Percentiles rank a stretch among this genome's conserved stretches.
Conservation (phyloP, 2,888 invertebrate species). For the Poecilobothrus nobilitatus region DNA sequence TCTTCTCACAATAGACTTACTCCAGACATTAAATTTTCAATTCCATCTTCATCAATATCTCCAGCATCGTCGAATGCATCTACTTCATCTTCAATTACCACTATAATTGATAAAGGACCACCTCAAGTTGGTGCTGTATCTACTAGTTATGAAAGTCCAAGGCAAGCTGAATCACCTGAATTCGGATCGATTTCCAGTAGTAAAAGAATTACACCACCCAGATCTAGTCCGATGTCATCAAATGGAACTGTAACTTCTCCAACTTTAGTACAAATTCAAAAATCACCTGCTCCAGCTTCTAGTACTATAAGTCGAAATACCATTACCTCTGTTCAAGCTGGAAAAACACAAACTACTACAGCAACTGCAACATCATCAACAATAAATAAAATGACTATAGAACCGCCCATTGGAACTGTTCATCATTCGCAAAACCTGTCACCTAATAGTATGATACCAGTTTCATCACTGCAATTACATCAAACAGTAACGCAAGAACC, state of each 20-base stretch:
- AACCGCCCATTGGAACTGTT: background rate
- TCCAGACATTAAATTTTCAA: constrained; percentile 42
- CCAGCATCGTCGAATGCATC: constrained; percentile 27
- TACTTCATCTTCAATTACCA: constrained; percentile 24
- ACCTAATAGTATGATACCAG: constrained; percentile 27
- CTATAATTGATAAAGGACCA: constrained; percentile 51
- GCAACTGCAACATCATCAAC: constrained; percentile 44
- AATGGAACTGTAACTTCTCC: constrained; percentile 28
- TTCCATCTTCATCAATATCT: constrained; percentile 33
- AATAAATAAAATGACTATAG: constrained; percentile 9
- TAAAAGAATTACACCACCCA: constrained; percentile 36
- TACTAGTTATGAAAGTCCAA: constrained; percentile 71
- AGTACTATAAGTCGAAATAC: constrained; percentile 72
- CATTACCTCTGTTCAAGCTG: constrained; percentile 67
- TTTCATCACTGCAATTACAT: constrained; percentile 33
- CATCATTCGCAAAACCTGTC: constrained; percentile 28
- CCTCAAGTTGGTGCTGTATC: constrained; percentile 79
- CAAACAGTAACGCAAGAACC: constrained; percentile 30
- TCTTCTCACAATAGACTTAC: constrained; percentile 39
- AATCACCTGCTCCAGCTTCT: constrained; percentile 18
- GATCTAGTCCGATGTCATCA: constrained; percentile 32
- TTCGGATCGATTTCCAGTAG: constrained; percentile 37
- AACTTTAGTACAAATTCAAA: constrained; percentile 16
- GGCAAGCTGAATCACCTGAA: constrained; percentile 45
- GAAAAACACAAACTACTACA: constrained; percentile 49